phyloP scores from a whole-genome alignment of 2,888 invertebrate species.

The Ichneumoninae sp. region DNA sequence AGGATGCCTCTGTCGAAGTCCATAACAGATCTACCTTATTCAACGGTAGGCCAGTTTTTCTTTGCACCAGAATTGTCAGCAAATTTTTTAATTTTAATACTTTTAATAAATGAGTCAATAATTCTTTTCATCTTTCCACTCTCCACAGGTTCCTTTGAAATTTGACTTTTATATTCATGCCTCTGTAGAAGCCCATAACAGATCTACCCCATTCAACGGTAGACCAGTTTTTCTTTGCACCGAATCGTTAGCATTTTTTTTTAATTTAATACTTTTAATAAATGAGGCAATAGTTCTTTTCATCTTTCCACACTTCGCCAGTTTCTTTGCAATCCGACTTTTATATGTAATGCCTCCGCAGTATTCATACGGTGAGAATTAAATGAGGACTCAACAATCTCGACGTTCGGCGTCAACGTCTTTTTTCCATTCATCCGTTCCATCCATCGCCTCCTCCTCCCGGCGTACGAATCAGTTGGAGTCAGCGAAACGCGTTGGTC shows the following conservation, averaged over 20 bases:
- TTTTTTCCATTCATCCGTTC: constrained; percentile 43
- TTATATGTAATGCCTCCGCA: background rate
- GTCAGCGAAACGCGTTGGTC: constrained; percentile 36
- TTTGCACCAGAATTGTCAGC: too few species aligned
- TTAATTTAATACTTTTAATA: background rate
- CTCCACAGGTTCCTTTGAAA: background rate
- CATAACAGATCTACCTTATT: too few species aligned
- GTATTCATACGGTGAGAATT: constrained; percentile 1
- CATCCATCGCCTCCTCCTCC: background rate
- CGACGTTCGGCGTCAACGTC: constrained; percentile 43
- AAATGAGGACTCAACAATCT: constrained; percentile 30
- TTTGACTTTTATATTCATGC: background rate
- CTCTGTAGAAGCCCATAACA: background rate
- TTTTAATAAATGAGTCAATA: background rate
- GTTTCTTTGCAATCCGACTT: background rate
- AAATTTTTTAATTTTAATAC: too few species aligned
- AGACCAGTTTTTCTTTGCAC: too few species aligned
- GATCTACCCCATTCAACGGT: too few species aligned
- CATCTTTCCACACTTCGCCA: background rate
- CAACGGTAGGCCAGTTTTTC: too few species aligned
- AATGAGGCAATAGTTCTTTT: background rate
- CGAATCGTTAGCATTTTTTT: too few species aligned
- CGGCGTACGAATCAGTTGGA: constrained; percentile 18
- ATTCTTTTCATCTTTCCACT: background rate
- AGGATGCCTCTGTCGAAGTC: background rate